Percentiles rank a stretch among this genome's conserved stretches.
Conservation (phyloP, 2,888 invertebrate genomes). For the Troides oblongomaculatus region DNA sequence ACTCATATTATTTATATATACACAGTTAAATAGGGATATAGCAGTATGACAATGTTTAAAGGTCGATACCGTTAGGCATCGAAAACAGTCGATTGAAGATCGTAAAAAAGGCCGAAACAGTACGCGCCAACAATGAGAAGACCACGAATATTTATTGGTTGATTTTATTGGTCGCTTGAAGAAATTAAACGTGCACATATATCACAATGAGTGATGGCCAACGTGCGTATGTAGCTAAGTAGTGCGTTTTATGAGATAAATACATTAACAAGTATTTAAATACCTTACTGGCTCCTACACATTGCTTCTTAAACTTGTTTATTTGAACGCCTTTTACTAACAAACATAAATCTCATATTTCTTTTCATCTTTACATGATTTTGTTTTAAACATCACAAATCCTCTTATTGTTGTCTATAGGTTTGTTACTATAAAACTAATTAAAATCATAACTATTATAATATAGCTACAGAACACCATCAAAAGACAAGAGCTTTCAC, state of each 20-base stretch:
- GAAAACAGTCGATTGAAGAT: conserved; percentile 42
- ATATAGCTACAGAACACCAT: no score
- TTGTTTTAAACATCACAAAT: not conserved
- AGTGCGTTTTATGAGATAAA: conserved; percentile 27
- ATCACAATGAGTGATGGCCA: conserved; percentile 54
- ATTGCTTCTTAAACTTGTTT: not conserved
- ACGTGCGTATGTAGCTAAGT: conserved; percentile 33
- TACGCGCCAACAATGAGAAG: conserved; percentile 53
- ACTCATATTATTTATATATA: not conserved
- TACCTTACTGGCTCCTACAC: conserved; percentile 13
- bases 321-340: not conserved
- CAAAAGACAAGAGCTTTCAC: no score
- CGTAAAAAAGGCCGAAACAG: conserved; percentile 55
- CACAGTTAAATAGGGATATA: no score
- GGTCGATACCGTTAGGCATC: conserved; percentile 28
- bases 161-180: conserved; percentile 50
- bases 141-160: conserved; percentile 54
- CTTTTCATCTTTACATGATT: not conserved
- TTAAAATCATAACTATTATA: no score
- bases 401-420: no score
- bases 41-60: conserved; percentile 7
- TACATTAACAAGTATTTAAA: conserved; percentile 27
- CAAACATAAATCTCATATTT: not conserved
- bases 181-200: conserved; percentile 48
- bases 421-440: no score